Conservation (phyloP, 2,797 vertebrate species). For the Lagorchestes hirsutus region DNA sequence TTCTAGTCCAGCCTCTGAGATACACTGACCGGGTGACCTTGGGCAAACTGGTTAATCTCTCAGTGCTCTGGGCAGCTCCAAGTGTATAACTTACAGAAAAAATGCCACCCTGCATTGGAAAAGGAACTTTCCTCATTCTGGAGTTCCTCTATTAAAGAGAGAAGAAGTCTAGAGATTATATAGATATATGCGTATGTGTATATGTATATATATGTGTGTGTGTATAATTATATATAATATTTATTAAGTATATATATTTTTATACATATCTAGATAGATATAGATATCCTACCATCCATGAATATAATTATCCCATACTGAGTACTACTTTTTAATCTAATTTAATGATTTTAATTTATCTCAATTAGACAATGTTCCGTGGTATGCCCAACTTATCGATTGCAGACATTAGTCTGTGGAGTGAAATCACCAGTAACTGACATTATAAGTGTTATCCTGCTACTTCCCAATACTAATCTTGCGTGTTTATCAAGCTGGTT, state of each 20-base stretch:
- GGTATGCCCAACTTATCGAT: constrained; percentile 11
- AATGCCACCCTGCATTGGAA: neutral
- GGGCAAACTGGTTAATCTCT: neutral
- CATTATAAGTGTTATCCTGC: constrained; percentile 17
- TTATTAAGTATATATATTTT: too few relatives aligned
- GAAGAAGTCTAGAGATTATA: neutral
- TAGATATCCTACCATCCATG: neutral
- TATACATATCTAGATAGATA: too few relatives aligned
- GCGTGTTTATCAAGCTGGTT: constrained; percentile 11
- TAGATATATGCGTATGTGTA: neutral
- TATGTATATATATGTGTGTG: neutral
- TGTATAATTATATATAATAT: neutral
- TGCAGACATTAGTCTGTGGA: constrained; percentile 21
- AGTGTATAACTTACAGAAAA: neutral
- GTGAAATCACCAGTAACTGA: constrained; percentile 33
- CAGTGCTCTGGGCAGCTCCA: neutral
- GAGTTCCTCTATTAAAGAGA: neutral
- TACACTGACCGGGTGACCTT: neutral
- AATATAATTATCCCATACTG: neutral
- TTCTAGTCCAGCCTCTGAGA: neutral
- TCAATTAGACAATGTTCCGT: constrained; percentile 4
- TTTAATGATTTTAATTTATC: neutral
- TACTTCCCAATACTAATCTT: constrained; percentile 5
- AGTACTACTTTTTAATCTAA: neutral
- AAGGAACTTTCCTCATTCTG: neutral